Percentiles rank a stretch among this genome's conserved stretches.
Evolutionary conservation across 1,140 invertebrate species (phyloP).

Genomic region (Cydia splendana): DNA sequence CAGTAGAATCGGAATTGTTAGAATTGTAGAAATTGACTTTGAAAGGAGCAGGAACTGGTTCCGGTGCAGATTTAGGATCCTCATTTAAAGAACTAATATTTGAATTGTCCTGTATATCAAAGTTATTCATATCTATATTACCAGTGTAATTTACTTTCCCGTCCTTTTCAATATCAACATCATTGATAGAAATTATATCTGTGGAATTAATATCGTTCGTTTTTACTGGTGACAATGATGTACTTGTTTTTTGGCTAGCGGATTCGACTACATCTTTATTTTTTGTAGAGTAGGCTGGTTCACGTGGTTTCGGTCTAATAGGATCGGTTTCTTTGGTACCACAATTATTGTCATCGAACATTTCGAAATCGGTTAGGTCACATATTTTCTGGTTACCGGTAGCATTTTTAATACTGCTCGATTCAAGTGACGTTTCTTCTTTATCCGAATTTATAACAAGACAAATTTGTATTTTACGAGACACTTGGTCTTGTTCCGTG

Average conservation of each 20-base stretch:
- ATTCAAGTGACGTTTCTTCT: constrained; percentile 37
- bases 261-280: background rate
- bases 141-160: background rate
- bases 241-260: background rate
- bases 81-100: constrained; percentile 17
- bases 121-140: constrained; percentile 17
- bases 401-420: constrained; percentile 33
- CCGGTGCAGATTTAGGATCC: background rate
- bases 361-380: constrained; percentile 61
- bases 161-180: background rate
- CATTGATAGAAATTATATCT: constrained; percentile 6
- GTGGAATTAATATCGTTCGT: background rate
- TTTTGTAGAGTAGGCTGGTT: background rate
- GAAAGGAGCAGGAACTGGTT: constrained; percentile 32
- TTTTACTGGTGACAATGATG: background rate
- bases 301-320: constrained; percentile 14
- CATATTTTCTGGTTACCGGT: constrained; percentile 36
- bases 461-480: constrained; percentile 71
- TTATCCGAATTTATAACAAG: constrained; percentile 67
- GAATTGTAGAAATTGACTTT: constrained; percentile 55
- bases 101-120: constrained; percentile 27
- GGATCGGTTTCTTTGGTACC: background rate
- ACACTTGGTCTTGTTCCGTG: constrained; percentile 47
- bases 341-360: constrained; percentile 40
- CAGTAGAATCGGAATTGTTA: background rate